A percentile compares a stretch with the other conserved stretches of the same genome.
Conservation (phyloP, 2,797 vertebrate genomes). For the Neopelma chrysocephalum region DNA sequence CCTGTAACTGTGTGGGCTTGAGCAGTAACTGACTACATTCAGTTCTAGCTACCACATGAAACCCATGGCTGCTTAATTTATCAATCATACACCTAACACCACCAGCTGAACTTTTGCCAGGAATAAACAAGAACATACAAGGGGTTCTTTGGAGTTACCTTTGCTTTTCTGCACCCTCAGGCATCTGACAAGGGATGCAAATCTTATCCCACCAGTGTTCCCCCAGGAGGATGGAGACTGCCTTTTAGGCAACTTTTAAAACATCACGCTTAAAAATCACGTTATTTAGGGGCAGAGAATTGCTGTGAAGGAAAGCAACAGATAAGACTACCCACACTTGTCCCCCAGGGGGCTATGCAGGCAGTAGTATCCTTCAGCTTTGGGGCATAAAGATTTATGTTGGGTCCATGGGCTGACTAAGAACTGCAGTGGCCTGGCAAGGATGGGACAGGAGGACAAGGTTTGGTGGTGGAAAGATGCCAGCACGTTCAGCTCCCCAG, state of each 20-base stretch:
- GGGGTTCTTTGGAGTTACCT: background rate
- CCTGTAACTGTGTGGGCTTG: background rate
- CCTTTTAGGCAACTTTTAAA: background rate
- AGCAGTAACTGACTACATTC: background rate
- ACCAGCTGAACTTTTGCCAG: background rate
- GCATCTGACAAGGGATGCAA: background rate
- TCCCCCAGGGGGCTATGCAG: rapidly evolving
- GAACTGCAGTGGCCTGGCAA: background rate
- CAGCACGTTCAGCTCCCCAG: background rate
- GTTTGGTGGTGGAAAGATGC: background rate
- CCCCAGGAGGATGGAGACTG: background rate
- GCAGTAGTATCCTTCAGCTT: background rate
- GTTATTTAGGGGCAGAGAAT: background rate
- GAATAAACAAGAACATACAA: background rate
- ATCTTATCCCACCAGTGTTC: background rate
- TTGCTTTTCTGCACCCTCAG: background rate
- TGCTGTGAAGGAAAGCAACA: background rate
- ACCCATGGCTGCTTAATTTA: background rate
- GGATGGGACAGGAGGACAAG: background rate
- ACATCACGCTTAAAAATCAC: background rate
- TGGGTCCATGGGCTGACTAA: background rate
- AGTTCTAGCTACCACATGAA: background rate
- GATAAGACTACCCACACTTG: background rate
- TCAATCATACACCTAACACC: background rate
- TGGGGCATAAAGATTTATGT: background rate